Conservation (phyloP, 1,140 invertebrate species). For the Microplitis mediator region DNA sequence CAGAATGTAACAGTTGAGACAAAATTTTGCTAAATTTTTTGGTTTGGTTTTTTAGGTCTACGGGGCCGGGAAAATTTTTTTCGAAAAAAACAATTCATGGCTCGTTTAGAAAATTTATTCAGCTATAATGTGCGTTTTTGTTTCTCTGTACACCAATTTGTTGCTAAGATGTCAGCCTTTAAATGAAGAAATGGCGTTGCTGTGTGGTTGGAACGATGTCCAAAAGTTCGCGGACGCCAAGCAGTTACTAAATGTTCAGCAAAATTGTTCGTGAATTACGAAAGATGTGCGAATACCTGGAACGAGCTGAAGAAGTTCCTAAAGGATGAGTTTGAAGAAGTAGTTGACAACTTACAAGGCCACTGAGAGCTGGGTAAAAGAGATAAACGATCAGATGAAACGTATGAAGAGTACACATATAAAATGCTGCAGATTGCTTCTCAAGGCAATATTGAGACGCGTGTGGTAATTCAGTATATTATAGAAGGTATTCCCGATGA, state of each 20-base stretch:
- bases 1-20: too few species aligned
- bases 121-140: too few species aligned
- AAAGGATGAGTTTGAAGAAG: conserved; percentile 32
- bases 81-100: too few species aligned
- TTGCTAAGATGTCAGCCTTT: too few species aligned
- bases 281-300: conserved; percentile 29
- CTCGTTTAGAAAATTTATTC: too few species aligned
- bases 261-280: conserved; percentile 30
- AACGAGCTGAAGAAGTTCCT: neutral
- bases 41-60: too few species aligned
- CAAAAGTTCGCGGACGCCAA: conserved; percentile 30
- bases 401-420: conserved; percentile 37
- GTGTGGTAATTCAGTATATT: conserved; percentile 40
- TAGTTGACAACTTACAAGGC: conserved; percentile 22
- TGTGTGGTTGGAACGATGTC: conserved; percentile 33
- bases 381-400: conserved; percentile 30
- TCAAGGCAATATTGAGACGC: conserved; percentile 30
- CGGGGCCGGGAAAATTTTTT: too few species aligned
- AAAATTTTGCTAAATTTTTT: too few species aligned
- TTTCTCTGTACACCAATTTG: too few species aligned
- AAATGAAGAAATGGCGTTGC: conserved; percentile 36
- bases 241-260: conserved; percentile 27
- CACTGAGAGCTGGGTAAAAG: conserved; percentile 27
- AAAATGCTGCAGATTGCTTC: conserved; percentile 28
- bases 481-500: too few species aligned